phyloP scores from a whole-genome alignment of 1,140 invertebrate species.

The Cyphomyrmex costatus region DNA sequence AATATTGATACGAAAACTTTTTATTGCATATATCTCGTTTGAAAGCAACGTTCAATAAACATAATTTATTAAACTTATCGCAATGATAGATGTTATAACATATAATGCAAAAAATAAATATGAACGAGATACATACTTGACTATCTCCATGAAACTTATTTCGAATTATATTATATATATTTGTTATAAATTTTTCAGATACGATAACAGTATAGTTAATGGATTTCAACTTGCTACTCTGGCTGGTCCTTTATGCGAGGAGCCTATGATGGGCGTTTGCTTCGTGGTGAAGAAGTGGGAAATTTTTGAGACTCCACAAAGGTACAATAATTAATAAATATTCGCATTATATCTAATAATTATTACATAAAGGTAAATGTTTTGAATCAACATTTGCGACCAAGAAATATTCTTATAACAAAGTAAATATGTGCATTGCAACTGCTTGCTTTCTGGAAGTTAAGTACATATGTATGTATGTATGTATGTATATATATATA shows the following conservation, averaged over 20 bases:
- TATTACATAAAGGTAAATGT: background rate
- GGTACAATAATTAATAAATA: constrained; percentile 71
- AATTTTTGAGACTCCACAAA: constrained; percentile 85
- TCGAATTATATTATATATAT: background rate
- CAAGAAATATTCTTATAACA: background rate
- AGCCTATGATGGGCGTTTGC: constrained; percentile 97
- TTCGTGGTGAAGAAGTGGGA: constrained; percentile 95
- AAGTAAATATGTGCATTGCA: background rate
- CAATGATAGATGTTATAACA: background rate
- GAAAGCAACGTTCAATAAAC: background rate
- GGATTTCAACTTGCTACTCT: constrained; percentile 97
- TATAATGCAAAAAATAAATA: constrained; percentile 23
- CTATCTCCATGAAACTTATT: constrained; percentile 10
- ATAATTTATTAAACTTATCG: background rate
- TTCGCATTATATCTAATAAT: constrained; percentile 12
- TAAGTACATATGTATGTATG: too few relatives aligned
- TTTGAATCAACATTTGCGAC: background rate
- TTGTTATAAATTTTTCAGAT: constrained; percentile 81
- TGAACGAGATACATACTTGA: background rate
- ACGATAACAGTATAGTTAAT: constrained; percentile 94
- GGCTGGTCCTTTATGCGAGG: constrained; percentile 97
- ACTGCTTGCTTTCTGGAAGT: background rate
- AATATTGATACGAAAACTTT: background rate
- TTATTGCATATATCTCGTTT: background rate
- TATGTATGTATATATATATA: background rate